Evolutionary conservation across 2,888 invertebrate genomes (phyloP).

Genomic region (Hirtodrosophila confusa): DNA sequence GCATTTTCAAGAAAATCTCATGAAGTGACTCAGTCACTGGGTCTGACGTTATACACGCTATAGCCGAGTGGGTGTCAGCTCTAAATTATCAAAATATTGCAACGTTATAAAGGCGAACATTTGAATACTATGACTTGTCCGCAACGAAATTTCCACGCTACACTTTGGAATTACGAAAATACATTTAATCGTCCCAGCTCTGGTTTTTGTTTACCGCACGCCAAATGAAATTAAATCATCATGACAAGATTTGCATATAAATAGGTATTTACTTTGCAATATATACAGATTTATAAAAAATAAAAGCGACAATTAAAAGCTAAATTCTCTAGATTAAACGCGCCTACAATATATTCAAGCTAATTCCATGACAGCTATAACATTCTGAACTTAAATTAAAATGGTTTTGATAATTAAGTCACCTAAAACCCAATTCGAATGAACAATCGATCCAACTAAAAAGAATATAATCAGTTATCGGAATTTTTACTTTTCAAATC

Average conservation of each 20-base stretch:
- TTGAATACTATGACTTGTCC: constrained; percentile 27
- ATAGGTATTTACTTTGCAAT: background rate
- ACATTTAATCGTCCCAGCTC: constrained; percentile 52
- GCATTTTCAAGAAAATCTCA: constrained; percentile 24
- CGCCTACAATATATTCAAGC: no score
- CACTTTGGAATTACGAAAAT: constrained; percentile 54
- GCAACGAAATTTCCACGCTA: constrained; percentile 38
- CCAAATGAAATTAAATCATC: constrained; percentile 74
- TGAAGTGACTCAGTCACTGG: constrained; percentile 32
- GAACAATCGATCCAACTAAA: no score
- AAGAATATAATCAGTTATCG: no score
- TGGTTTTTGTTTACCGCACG: constrained; percentile 34
- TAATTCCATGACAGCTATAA: no score
- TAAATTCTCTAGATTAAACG: no score
- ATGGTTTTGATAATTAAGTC: no score
- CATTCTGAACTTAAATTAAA: no score
- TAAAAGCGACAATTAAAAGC: no score
- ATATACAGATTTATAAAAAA: background rate
- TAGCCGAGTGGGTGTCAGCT: constrained; percentile 61
- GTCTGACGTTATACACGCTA: constrained; percentile 23
- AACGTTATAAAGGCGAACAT: constrained; percentile 55
- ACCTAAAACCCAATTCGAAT: no score
- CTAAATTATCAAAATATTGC: constrained; percentile 74
- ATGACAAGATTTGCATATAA: constrained; percentile 55
- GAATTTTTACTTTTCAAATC: no score